phyloP scores from a whole-genome alignment of 2,888 invertebrate genomes.

The Torymus tubicola region DNA sequence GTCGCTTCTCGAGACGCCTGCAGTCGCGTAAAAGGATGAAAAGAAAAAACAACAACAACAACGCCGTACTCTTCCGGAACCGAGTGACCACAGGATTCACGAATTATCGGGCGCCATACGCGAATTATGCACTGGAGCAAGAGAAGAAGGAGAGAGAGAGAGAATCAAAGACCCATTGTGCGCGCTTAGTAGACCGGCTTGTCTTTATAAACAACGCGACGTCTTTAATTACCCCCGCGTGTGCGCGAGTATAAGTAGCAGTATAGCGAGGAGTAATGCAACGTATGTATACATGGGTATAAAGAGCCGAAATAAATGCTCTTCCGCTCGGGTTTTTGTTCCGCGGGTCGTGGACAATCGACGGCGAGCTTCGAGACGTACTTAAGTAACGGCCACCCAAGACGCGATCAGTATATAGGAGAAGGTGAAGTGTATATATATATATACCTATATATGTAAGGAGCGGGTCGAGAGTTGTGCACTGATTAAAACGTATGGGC shows the following conservation, averaged over 20 bases:
- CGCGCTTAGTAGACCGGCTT: not conserved
- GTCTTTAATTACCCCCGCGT: constrained; percentile 50
- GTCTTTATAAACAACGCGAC: constrained; percentile 35
- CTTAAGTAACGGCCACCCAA: constrained; percentile 27
- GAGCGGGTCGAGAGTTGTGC: no score
- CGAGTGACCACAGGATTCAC: no score
- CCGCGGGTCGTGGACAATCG: constrained; percentile 5
- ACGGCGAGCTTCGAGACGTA: not conserved
- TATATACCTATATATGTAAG: no score
- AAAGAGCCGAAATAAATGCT: not conserved
- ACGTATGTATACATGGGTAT: no score
- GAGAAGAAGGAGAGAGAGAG: constrained; percentile 1
- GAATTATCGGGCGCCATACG: no score
- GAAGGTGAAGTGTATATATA: no score
- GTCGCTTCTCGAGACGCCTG: no score
- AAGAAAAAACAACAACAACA: no score
- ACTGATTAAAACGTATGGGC: constrained; percentile 8
- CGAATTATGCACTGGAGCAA: not conserved
- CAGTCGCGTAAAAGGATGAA: no score
- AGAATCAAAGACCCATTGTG: constrained; percentile 21
- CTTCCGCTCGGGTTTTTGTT: not conserved
- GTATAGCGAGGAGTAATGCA: no score
- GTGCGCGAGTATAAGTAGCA: no score
- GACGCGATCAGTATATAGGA: not conserved
- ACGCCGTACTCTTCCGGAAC: no score